Percentiles rank a stretch among this genome's conserved stretches.
phyloP scores from a whole-genome alignment of 2,113 vertebrate genomes.

The Nicator chloris region DNA sequence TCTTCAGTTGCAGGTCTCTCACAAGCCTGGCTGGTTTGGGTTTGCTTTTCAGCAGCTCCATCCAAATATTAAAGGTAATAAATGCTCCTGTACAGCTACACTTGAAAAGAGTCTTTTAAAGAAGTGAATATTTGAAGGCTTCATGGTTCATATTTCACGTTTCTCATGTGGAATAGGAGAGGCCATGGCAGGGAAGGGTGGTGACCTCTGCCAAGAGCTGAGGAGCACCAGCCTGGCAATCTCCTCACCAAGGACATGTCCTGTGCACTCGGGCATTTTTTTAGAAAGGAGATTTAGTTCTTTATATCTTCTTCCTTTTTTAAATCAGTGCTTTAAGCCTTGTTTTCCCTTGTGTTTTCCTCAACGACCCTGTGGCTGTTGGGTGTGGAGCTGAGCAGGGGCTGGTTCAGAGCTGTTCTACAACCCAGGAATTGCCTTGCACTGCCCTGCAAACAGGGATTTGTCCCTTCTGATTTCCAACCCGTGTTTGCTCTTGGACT shows the following conservation, averaged over 20 bases:
- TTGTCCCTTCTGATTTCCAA: neutral
- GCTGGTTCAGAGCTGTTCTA: neutral
- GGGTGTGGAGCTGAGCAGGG: neutral
- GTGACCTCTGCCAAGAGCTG: neutral
- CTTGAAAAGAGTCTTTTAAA: neutral
- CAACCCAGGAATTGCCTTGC: too few species aligned
- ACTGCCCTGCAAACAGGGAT: neutral
- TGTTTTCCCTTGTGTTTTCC: neutral
- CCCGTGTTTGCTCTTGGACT: neutral
- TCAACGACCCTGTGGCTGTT: rapidly evolving
- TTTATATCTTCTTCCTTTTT: neutral
- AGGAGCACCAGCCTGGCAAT: neutral
- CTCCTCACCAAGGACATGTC: neutral
- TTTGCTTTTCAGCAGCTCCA: neutral
- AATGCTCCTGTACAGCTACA: neutral
- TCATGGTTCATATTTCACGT: rapidly evolving
- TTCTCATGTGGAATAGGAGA: rapidly evolving
- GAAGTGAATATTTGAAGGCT: too few species aligned
- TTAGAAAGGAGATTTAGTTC: neutral
- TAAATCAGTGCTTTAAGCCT: neutral
- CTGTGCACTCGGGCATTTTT: too few species aligned
- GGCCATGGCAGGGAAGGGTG: neutral
- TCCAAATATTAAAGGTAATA: neutral
- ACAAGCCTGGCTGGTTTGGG: neutral
- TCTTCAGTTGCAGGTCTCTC: neutral